Conservation (phyloP, 2,888 invertebrate species). For the Eristalis arbustorum region DNA sequence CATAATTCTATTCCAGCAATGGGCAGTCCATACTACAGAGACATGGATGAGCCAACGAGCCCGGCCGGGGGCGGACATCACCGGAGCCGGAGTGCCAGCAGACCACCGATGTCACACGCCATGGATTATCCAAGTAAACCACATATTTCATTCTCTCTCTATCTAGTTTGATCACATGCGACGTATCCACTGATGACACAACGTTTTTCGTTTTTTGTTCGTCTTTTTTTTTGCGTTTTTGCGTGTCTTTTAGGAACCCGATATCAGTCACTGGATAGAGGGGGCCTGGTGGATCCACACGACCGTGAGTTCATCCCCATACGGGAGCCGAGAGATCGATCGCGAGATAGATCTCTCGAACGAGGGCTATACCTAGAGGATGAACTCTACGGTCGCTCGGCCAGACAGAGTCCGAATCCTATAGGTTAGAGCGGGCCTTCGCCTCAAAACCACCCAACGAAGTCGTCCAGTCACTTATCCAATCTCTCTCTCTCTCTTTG, state of each 20-base stretch:
- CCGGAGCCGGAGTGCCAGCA: slow-evolving; percentile 90
- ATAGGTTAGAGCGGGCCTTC: slow-evolving; percentile 75
- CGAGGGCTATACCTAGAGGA: slow-evolving; percentile 86
- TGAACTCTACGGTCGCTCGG: slow-evolving; percentile 85
- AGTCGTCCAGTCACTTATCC: slow-evolving; percentile 69
- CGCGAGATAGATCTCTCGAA: slow-evolving; percentile 85
- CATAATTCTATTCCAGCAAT: slow-evolving; percentile 81
- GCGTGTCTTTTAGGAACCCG: slow-evolving; percentile 76
- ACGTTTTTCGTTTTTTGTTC: slow-evolving; percentile 6
- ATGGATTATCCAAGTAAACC: slow-evolving; percentile 83
- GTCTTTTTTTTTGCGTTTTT: not conserved
- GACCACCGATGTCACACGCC: slow-evolving; percentile 84
- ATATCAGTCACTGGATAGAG: slow-evolving; percentile 88
- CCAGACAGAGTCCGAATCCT: slow-evolving; percentile 87
- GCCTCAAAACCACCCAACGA: not conserved
- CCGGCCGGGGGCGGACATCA: slow-evolving; percentile 91
- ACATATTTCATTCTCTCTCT: not conserved
- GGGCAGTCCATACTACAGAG: slow-evolving; percentile 86
- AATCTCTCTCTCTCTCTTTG: not conserved
- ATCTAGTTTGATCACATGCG: not conserved
- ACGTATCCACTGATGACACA: not conserved
- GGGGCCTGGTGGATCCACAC: slow-evolving; percentile 86
- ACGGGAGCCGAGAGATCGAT: slow-evolving; percentile 87
- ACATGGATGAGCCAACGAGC: slow-evolving; percentile 91
- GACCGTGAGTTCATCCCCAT: slow-evolving; percentile 94